Evolutionary conservation across 2,888 invertebrate species (phyloP).

Genomic region (Dasypogon diadema): DNA sequence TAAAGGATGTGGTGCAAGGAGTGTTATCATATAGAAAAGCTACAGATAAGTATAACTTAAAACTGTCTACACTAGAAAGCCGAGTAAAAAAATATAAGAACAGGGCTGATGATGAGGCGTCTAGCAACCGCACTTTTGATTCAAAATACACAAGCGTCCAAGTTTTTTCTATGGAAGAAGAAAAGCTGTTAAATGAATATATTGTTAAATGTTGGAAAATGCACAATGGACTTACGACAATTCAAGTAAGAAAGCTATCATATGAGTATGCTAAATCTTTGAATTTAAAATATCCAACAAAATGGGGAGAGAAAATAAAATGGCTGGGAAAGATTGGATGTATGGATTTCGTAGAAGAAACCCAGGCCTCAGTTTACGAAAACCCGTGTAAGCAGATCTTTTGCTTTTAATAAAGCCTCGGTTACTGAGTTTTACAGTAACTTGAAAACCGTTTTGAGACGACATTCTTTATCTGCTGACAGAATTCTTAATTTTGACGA

Average conservation of each 20-base stretch:
- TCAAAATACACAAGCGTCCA: background rate
- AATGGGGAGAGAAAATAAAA: constrained; percentile 50
- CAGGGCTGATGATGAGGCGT: constrained; percentile 36
- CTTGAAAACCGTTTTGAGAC: too few species aligned
- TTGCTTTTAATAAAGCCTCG: too few species aligned
- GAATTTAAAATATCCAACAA: constrained; percentile 47
- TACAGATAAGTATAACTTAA: constrained; percentile 48
- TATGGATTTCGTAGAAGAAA: constrained; percentile 12
- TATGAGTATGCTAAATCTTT: constrained; percentile 34
- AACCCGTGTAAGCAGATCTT: constrained; percentile 57
- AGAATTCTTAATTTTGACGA: too few species aligned
- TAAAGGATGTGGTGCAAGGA: constrained; percentile 48
- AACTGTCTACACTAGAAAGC: constrained; percentile 50
- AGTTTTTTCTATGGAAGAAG: constrained; percentile 39
- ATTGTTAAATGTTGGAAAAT: constrained; percentile 16
- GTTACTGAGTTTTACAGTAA: too few species aligned
- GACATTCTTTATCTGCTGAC: too few species aligned
- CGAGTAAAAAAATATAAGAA: constrained; percentile 42
- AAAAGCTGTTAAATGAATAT: constrained; percentile 10
- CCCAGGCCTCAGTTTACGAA: constrained; percentile 54
- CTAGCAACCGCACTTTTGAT: background rate
- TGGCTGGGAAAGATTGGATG: constrained; percentile 51
- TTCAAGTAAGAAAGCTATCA: constrained; percentile 46
- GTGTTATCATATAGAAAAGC: constrained; percentile 50
- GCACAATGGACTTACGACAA: constrained; percentile 9